Evolutionary conservation across 92 coral and sea anemone genomes (phyloP).

Genomic region (Palythoa grandis): DNA sequence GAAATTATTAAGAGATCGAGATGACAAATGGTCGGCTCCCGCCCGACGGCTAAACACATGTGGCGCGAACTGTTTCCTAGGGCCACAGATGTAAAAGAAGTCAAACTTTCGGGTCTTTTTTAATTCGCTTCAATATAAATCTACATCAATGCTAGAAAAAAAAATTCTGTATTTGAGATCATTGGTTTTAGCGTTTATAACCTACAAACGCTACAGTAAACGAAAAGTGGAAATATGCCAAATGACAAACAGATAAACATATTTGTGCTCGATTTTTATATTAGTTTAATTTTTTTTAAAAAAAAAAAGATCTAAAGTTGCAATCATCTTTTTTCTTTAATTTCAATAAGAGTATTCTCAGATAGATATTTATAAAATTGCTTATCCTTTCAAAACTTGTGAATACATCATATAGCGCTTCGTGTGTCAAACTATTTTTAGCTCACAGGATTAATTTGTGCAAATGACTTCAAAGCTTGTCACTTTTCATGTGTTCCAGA

Average conservation of each 20-base stretch:
- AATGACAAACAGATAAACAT: background rate
- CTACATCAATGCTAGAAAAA: background rate
- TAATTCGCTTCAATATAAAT: background rate
- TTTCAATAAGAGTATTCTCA: background rate
- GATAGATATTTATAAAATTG: background rate
- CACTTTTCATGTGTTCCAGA: constrained; percentile 42
- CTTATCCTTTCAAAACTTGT: background rate
- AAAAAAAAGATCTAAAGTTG: background rate
- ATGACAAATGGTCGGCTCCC: constrained; percentile 19
- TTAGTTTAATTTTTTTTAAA: background rate
- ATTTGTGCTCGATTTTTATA: background rate
- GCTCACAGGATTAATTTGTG: constrained; percentile 40
- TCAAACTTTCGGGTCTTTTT: constrained; percentile 3
- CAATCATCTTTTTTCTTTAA: background rate
- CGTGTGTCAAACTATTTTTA: constrained; percentile 42
- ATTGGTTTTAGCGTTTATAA: background rate
- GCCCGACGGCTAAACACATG: constrained; percentile 7
- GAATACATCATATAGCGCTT: constrained; percentile 3
- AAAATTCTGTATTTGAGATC: background rate
- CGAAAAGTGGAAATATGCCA: background rate
- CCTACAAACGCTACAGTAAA: background rate
- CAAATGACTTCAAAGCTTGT: constrained; percentile 38
- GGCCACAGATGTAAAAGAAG: constrained; percentile 40
- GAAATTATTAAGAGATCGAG: background rate
- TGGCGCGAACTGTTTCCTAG: constrained; percentile 32